Conservation (phyloP, 2,797 vertebrate species). For the Pangasius djambal region DNA sequence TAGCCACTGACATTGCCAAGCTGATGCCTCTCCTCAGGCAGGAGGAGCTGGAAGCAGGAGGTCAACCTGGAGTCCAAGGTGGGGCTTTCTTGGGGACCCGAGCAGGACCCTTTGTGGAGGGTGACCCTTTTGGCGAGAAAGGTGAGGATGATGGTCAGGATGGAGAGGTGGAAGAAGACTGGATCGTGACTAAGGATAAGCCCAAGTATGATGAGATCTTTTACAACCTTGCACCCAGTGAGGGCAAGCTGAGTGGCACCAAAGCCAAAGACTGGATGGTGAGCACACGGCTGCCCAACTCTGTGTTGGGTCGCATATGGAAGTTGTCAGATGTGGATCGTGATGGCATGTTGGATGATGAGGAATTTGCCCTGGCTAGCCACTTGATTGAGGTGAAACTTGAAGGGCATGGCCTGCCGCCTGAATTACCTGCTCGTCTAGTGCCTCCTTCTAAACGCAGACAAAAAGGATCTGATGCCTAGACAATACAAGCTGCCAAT, state of each 20-base stretch:
- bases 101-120: conserved; percentile 85
- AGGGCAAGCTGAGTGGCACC: conserved; percentile 90
- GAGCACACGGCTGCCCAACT: conserved; percentile 90
- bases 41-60: conserved; percentile 85
- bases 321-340: conserved; percentile 92
- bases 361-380: conserved; percentile 92
- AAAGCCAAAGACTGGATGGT: conserved; percentile 95
- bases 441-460: conserved; percentile 91
- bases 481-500: conserved; percentile 57
- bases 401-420: conserved; percentile 89
- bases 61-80: conserved; percentile 82
- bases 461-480: conserved; percentile 89
- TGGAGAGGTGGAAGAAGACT: conserved; percentile 77
- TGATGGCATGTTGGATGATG: conserved; percentile 92
- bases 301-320: conserved; percentile 92
- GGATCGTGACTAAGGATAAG: conserved; percentile 95
- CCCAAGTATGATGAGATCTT: conserved; percentile 96
- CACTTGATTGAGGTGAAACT: conserved; percentile 93
- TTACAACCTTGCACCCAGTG: conserved; percentile 88
- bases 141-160: conserved; percentile 69
- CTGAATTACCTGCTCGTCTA: conserved; percentile 84
- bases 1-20: conserved; percentile 84
- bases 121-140: conserved; percentile 76
- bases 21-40: conserved; percentile 91
- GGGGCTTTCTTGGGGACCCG: conserved; percentile 88